phyloP scores from a whole-genome alignment of 2,888 invertebrate genomes.

The Drosophila nr. perissopoda region DNA sequence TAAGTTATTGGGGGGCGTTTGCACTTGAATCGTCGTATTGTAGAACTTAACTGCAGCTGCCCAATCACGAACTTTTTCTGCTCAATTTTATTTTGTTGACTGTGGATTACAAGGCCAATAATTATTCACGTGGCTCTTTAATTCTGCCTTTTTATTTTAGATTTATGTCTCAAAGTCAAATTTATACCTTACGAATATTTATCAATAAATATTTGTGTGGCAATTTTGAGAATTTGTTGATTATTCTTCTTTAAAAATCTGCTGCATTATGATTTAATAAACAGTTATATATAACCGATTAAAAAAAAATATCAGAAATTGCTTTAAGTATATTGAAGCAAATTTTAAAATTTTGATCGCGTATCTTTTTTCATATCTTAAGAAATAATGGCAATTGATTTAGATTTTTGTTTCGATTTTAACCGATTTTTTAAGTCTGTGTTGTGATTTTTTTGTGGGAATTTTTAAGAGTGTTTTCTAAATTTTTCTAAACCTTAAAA shows the following conservation, averaged over 20 bases:
- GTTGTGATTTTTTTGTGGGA: background rate
- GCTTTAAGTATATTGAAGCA: accelerated
- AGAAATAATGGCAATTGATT: background rate
- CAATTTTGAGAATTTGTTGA: background rate
- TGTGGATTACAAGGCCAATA: constrained; percentile 26
- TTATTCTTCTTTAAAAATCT: background rate
- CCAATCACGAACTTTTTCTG: constrained; percentile 42
- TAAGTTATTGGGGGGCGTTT: constrained; percentile 29
- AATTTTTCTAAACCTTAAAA: background rate
- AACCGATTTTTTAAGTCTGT: no score
- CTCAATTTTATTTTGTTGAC: constrained; percentile 30
- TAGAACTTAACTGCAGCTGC: constrained; percentile 33
- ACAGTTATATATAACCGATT: background rate
- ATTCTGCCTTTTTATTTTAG: background rate
- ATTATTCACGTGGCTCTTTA: constrained; percentile 12
- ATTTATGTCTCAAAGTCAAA: background rate
- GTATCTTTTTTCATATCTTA: background rate
- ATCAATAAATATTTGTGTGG: background rate
- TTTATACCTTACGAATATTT: background rate
- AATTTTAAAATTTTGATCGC: background rate
- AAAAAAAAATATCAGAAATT: no score
- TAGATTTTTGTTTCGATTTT: background rate
- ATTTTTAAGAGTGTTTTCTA: background rate
- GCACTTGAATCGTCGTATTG: constrained; percentile 29
- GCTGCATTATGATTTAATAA: background rate